Base-by-base conservation (phyloP, 2,888 invertebrate genomes). In the Cyrtodaria siliqua region DNA sequence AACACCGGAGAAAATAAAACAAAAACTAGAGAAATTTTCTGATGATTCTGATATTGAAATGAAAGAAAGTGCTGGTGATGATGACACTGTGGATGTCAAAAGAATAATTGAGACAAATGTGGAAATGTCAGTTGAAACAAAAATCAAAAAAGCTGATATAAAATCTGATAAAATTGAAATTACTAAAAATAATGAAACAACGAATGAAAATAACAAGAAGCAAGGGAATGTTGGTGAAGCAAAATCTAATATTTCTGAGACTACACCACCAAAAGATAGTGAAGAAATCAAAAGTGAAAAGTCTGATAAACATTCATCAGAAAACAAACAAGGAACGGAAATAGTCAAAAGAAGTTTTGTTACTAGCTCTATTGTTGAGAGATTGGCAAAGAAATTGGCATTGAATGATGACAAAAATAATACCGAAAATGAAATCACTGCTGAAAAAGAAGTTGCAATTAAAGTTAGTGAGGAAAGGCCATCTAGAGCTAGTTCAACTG, bases 371-470 rank as follows among this genome's bases (percentile, higher is more conserved):
- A 61, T 80, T 40, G 72, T 70, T 49, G 80, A 79, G 38, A 66
- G 62, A 56, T 29, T 77, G 12, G 72, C 71, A n/a, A 63, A 61
- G 38, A 77, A 73, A 53, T 60, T 76, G 20, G 38, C 66, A 57
- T 67, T 50, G 33, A 26, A 29, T 20, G 55, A 26, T 38, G 40
- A 38, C 8, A 16, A n/a, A 23, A 23, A 26, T 44, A 62, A 56
- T 16, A 26, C 33, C 20, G 44, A 24, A 50, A 20, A 9, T 60
- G 33, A 42, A 44, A 52, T 20, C 6, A 56, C n/a, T 59, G 38
- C 24, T 26, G 33, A 33, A 24, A 40, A 62, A 14, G 24, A 27
- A 24, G 38, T 18, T 42, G n/a, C 16, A 50, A 12, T 16, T 61
- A 44, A 61, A 47, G 23, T n/a, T 23, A 40, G 16, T 52, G 38